Percentiles rank a stretch among this genome's conserved stretches.
These are phyloP conservation scores for Hyla sarda DNA, from an alignment of 2,113 vertebrate species.

Conservation along the genomic window DNA sequence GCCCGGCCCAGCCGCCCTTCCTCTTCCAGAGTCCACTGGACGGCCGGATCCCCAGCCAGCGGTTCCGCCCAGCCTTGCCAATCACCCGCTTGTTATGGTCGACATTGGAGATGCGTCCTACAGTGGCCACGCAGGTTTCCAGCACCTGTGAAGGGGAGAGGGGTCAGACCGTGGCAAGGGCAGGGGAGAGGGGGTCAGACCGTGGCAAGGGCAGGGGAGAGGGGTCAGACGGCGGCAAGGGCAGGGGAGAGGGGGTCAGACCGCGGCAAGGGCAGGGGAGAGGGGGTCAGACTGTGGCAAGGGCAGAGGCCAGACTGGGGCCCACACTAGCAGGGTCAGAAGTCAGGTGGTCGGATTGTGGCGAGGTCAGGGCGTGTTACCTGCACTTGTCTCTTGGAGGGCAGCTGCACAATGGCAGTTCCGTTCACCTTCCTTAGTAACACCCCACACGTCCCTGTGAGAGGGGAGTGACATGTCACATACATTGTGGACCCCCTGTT, in stretches of 20 bases:
- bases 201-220: no score
- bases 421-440: constrained; percentile 91
- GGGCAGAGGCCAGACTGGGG: no score
- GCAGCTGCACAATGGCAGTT: constrained; percentile 91
- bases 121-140: constrained; percentile 89
- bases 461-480: not conserved
- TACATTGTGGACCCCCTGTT: not conserved
- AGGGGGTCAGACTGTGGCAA: no score
- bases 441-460: constrained; percentile 88
- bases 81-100: constrained; percentile 90
- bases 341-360: no score
- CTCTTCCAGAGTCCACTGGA: constrained; percentile 90
- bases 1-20: constrained; percentile 93
- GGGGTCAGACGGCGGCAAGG: no score
- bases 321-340: no score
- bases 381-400: constrained; percentile 95
- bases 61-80: constrained; percentile 92
- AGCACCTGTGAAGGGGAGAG: constrained; percentile 75
- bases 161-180: no score
- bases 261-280: no score
- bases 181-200: no score
- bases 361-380: no score
- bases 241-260: no score
- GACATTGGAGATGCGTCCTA: constrained; percentile 90
- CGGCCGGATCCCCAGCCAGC: constrained; percentile 91